A percentile compares a stretch with the other conserved stretches of the same genome.
phyloP scores from a whole-genome alignment of 2,113 vertebrate genomes.

The Corythornis vintsioides region DNA sequence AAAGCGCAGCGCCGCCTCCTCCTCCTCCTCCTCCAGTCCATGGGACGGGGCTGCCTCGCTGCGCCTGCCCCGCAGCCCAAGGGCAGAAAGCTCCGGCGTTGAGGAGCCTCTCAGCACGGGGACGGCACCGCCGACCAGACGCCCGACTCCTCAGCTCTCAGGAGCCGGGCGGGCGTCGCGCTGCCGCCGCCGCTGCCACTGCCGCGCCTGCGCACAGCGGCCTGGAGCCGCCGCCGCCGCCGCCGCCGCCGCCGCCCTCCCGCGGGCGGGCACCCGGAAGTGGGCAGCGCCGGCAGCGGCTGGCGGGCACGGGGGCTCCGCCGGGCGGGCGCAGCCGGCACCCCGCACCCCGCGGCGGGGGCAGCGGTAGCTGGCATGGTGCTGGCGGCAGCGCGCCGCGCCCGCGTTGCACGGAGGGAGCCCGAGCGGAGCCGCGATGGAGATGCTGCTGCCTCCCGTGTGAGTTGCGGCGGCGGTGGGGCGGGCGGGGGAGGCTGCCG shows the following conservation, averaged over 20 bases:
- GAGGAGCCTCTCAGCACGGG: rapidly evolving
- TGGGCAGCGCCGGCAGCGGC: slow-evolving; percentile 2
- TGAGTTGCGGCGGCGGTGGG: slow-evolving; percentile 68
- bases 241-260: slow-evolving; percentile 14
- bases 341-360: slow-evolving; percentile 49
- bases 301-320: background rate
- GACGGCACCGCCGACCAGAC: rapidly evolving
- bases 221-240: background rate
- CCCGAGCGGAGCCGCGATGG: slow-evolving; percentile 79
- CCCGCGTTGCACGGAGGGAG: slow-evolving; percentile 77
- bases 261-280: slow-evolving; percentile 68
- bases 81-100: rapidly evolving
- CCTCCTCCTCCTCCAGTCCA: background rate
- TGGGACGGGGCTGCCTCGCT: too few relatives aligned
- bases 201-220: slow-evolving; percentile 19
- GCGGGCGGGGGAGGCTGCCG: background rate
- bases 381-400: slow-evolving; percentile 80
- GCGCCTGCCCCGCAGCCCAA: background rate
- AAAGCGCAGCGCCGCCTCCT: background rate
- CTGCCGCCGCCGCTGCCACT: too few relatives aligned
- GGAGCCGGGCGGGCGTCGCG: background rate
- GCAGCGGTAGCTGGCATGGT: slow-evolving; percentile 85
- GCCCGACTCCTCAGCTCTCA: rapidly evolving
- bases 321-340: background rate
- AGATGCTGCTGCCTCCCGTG: slow-evolving; percentile 84